Evolutionary conservation across 2,888 invertebrate genomes (phyloP), one percentile per base, ranked within the genome.

Genomic region (Corbicula japonica): DNA sequence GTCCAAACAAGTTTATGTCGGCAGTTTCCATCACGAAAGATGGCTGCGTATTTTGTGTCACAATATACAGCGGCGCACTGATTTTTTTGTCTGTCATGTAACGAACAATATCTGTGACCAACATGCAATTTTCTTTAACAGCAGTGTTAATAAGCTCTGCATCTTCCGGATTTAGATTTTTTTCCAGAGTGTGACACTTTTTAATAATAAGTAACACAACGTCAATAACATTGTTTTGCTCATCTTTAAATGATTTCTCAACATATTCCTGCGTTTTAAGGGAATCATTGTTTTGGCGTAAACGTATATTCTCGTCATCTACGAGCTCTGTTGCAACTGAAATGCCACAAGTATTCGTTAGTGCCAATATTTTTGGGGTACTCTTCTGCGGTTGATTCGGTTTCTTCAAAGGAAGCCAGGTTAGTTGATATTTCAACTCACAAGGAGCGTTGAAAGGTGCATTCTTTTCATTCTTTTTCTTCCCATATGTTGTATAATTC

Each of bases 401-500:
- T 21, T 44, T 44, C 3, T 46, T 12, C 26, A 34, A n/a, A 23
- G 50, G 63, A n/a, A 50, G 32, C 70, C 70, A 70, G 2, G 32
- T 38, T 8, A 61, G 28, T 23, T 28, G 34, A 48, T 70, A 61
- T 10, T 48, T 44, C 12, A 70, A n/a, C n/a, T 70, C 70, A 28
- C 70, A 61, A 18, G 70, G 70, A 5, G 70, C 50, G 3, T 34
- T 18, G n/a, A n/a, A n/a, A 23, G 63, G 23, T 35, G 6, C 35
- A 35, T n/a, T n/a, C n/a, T n/a, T n/a, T 26, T 28, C 26, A 54
- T 28, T 54, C 28, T 70, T 46, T 38, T 52, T 46, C 52, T 50
- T 70, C 8, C 70, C 46, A 30, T 70, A 70, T n/a, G 52, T 70
- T 21, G 52, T 48, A 34, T 50, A 70, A 15, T 70, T 70, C 8